phyloP scores from a whole-genome alignment of 2,113 vertebrate genomes.

The Ictalurus furcatus region DNA sequence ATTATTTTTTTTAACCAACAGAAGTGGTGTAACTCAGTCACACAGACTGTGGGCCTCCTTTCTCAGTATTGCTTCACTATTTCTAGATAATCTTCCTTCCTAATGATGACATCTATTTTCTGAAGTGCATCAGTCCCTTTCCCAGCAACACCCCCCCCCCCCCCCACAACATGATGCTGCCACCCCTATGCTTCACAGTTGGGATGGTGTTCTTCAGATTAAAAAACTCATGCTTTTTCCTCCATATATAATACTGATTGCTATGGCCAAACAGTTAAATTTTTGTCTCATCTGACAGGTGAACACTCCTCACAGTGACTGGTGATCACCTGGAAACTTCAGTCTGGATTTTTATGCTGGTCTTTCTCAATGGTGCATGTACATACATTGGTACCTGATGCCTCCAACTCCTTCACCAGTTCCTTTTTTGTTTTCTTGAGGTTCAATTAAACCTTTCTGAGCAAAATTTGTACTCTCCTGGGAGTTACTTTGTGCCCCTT shows the following conservation, averaged over 20 bases:
- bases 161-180: neutral
- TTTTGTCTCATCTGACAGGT: neutral
- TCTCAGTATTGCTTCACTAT: constrained; percentile 10
- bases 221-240: neutral
- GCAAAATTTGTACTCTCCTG: no score
- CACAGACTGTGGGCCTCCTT: neutral
- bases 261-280: neutral
- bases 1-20: neutral
- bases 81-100: constrained; percentile 1
- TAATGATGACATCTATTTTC: constrained; percentile 12
- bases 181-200: neutral
- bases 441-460: no score
- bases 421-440: no score
- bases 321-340: no score
- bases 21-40: neutral
- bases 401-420: no score
- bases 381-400: no score
- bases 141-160: neutral
- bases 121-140: neutral
- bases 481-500: no score
- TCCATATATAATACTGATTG: neutral
- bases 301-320: neutral
- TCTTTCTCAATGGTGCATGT: no score
- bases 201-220: neutral
- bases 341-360: no score